phyloP scores from a whole-genome alignment of 2,113 vertebrate genomes.

The Asarcornis scutulata region DNA sequence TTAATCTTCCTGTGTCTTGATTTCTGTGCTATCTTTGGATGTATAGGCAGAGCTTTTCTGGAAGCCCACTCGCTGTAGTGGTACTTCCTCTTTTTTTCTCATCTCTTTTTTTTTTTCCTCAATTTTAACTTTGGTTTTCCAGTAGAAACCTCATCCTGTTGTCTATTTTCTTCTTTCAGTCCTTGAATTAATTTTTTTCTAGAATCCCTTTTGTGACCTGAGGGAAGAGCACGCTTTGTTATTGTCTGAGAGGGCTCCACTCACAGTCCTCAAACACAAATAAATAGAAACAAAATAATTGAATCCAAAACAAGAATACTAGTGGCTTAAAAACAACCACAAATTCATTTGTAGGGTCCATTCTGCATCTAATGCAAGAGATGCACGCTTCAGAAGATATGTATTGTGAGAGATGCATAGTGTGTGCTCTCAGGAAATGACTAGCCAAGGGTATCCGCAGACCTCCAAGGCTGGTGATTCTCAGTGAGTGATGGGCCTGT shows the following conservation, averaged over 20 bases:
- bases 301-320: neutral
- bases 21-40: neutral
- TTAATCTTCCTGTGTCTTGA: neutral
- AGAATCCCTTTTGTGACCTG: neutral
- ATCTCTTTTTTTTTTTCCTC: neutral
- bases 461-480: neutral
- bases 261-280: neutral
- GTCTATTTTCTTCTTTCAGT: neutral
- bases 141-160: neutral
- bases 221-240: neutral
- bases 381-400: neutral
- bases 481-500: neutral
- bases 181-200: neutral
- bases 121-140: neutral
- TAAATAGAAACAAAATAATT: neutral
- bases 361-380: neutral
- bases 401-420: neutral
- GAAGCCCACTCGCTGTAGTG: neutral
- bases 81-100: neutral
- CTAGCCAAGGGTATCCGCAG: neutral
- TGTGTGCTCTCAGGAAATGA: neutral
- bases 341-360: neutral
- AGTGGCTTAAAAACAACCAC: neutral
- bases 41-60: neutral
- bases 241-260: neutral